Percentiles rank a stretch among this genome's conserved stretches.
Evolutionary conservation across 2,113 vertebrate genomes (phyloP).

Genomic region (Antennarius striatus): DNA sequence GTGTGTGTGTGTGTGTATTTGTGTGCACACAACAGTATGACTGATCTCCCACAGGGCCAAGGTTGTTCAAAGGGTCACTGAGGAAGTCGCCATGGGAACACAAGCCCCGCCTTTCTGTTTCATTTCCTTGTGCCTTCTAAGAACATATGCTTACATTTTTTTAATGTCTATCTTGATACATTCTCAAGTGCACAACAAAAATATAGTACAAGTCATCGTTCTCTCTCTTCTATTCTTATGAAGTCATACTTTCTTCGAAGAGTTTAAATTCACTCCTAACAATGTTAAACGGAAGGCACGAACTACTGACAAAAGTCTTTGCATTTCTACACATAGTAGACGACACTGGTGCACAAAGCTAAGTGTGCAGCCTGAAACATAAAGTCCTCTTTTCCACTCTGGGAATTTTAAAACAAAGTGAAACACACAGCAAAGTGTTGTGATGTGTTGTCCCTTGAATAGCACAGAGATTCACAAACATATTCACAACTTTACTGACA

Average conservation of each 20-base stretch:
- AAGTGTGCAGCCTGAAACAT: too few relatives aligned
- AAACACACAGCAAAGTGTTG: too few relatives aligned
- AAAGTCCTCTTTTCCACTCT: too few relatives aligned
- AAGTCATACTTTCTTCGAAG: not conserved
- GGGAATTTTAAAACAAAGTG: too few relatives aligned
- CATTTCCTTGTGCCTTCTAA: conserved; percentile 25
- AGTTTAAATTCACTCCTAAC: too few relatives aligned
- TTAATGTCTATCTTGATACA: not conserved
- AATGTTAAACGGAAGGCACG: too few relatives aligned
- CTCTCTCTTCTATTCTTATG: not conserved
- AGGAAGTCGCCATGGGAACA: conserved; percentile 67
- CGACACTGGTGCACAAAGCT: too few relatives aligned
- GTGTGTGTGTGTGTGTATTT: conserved; percentile 27
- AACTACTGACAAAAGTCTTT: too few relatives aligned
- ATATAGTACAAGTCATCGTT: not conserved
- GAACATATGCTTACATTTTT: not conserved
- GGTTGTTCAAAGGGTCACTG: conserved; percentile 68
- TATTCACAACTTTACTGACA: too few relatives aligned
- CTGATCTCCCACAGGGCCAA: conserved; percentile 65
- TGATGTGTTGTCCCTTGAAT: too few relatives aligned
- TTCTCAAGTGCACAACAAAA: not conserved
- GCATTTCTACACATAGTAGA: too few relatives aligned
- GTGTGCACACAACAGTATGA: conserved; percentile 32
- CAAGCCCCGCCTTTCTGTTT: conserved; percentile 52
- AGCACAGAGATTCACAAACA: too few relatives aligned